These are phyloP conservation scores for Neodiprion fabricii DNA, from an alignment of 1,140 invertebrate species.

Conservation along the genomic window DNA sequence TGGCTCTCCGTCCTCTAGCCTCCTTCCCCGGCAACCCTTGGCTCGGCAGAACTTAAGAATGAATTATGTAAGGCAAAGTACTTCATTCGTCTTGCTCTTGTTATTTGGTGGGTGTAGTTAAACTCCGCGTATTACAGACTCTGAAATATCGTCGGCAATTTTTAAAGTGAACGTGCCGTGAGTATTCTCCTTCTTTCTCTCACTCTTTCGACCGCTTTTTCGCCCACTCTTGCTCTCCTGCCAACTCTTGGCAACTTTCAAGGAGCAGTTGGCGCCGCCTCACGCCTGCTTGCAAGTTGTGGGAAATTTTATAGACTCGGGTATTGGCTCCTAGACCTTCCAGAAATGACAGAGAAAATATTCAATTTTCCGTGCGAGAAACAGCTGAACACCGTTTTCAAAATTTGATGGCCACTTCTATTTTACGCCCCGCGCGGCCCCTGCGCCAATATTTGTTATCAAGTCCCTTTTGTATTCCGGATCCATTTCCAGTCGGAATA, in stretches of 20 bases:
- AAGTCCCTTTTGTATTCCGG: not conserved
- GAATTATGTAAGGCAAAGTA: constrained; percentile 53
- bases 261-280: not conserved
- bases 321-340: constrained; percentile 6
- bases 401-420: constrained; percentile 10
- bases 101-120: constrained; percentile 51
- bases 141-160: constrained; percentile 49
- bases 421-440: constrained; percentile 11
- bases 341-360: constrained; percentile 10
- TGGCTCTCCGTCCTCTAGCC: not conserved
- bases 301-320: not conserved
- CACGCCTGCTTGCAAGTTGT: not conserved
- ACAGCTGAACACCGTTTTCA: constrained; percentile 6
- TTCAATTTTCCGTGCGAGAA: constrained; percentile 11
- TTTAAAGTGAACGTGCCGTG: constrained; percentile 41
- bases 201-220: not conserved
- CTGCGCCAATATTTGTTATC: not conserved
- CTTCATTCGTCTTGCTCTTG: constrained; percentile 53
- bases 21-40: not conserved
- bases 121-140: constrained; percentile 47
- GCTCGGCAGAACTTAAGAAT: constrained; percentile 39
- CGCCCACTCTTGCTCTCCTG: not conserved
- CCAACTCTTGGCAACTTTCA: not conserved
- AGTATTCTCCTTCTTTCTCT: not conserved
- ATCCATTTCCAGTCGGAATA: not conserved